Evolutionary conservation across 2,888 invertebrate species (phyloP).

Genomic region (Pheosia tremula): DNA sequence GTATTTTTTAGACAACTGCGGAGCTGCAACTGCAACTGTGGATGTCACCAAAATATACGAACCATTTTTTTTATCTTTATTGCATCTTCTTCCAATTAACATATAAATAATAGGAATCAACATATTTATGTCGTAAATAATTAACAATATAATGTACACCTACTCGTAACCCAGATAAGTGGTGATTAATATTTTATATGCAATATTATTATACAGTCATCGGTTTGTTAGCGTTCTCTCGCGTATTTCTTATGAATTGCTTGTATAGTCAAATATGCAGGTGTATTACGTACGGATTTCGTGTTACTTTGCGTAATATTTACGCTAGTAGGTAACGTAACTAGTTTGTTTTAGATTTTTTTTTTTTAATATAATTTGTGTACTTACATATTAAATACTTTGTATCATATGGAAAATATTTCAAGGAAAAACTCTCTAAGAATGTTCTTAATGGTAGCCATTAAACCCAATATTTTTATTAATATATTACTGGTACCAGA

Average conservation of each 20-base stretch:
- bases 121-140: constrained; percentile 9
- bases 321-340: neutral
- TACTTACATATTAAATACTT: neutral
- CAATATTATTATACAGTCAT: neutral
- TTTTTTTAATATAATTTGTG: neutral
- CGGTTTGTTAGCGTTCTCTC: neutral
- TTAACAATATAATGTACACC: constrained; percentile 17
- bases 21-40: too few species aligned
- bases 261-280: constrained; percentile 2
- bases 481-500: too few species aligned
- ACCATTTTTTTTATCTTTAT: neutral
- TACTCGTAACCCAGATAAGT: constrained; percentile 14
- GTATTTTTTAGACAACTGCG: neutral
- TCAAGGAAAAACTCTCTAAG: too few species aligned
- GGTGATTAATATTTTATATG: constrained; percentile 19
- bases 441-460: too few species aligned
- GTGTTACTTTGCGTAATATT: constrained; percentile 1
- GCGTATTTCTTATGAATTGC: neutral
- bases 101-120: neutral
- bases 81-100: neutral
- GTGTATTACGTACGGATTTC: neutral
- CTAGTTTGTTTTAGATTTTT: neutral
- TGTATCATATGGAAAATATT: neutral
- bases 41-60: neutral
- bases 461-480: too few species aligned